Conservation (phyloP, 2,797 vertebrate genomes). For the Cygnus olor region DNA sequence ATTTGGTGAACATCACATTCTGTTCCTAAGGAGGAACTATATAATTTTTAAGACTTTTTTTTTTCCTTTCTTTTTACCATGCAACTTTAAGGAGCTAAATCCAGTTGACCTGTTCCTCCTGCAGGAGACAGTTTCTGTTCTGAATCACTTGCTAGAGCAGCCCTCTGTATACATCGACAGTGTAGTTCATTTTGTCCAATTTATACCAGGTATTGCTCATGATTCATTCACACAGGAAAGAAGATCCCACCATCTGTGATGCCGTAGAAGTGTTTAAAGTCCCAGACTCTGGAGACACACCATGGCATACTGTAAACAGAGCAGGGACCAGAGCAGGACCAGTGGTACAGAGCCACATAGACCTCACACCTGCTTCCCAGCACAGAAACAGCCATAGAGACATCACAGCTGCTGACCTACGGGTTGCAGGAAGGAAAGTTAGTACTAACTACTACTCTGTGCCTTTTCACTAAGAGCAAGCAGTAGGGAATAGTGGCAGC, state of each 20-base stretch:
- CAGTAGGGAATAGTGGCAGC: background rate
- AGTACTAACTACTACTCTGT: background rate
- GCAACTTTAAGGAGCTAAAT: background rate
- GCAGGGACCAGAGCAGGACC: background rate
- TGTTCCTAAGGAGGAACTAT: background rate
- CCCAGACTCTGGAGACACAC: background rate
- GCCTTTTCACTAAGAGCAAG: background rate
- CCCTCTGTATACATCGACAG: accelerated
- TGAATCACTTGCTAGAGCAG: background rate
- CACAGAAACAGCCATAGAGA: background rate
- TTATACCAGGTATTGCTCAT: background rate
- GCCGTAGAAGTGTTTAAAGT: background rate
- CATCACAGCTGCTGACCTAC: background rate
- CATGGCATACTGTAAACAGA: background rate
- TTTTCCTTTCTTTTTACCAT: background rate
- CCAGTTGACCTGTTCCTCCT: background rate
- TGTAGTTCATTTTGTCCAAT: background rate
- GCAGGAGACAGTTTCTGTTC: background rate
- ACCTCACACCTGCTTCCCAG: background rate
- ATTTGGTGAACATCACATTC: background rate
- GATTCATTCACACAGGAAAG: background rate
- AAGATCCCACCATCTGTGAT: background rate
- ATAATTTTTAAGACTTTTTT: background rate
- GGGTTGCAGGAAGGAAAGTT: accelerated
- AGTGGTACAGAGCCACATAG: accelerated